A percentile compares a stretch with the other conserved stretches of the same genome.
Evolutionary conservation across 2,888 invertebrate species (phyloP).

Genomic region (Microdon myrmicae): DNA sequence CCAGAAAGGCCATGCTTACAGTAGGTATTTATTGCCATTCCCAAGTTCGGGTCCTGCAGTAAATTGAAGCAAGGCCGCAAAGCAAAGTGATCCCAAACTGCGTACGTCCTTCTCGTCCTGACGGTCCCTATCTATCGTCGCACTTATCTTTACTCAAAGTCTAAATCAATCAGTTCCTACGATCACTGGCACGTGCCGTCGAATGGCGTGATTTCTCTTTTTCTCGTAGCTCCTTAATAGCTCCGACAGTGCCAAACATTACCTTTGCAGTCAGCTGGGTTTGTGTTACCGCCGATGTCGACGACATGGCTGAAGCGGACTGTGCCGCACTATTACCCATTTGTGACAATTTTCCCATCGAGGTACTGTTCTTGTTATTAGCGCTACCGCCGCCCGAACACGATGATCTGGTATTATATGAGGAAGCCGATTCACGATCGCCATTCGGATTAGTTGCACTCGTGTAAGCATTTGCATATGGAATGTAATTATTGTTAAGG

Average conservation of each 20-base stretch:
- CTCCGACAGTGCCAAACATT: conserved; percentile 77
- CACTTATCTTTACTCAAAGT: no score
- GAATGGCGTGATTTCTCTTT: conserved; percentile 75
- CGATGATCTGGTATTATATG: conserved; percentile 55
- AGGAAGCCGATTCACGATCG: conserved; percentile 58
- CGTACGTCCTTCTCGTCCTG: conserved; percentile 16
- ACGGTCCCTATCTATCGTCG: no score
- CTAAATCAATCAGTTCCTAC: conserved; percentile 63
- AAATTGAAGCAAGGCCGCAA: conserved; percentile 33
- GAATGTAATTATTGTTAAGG: conserved; percentile 67
- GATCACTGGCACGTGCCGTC: conserved; percentile 62
- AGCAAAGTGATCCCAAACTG: conserved; percentile 24
- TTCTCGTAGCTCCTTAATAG: conserved; percentile 79
- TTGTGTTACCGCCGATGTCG: conserved; percentile 53
- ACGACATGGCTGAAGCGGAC: conserved; percentile 51
- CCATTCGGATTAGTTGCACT: conserved; percentile 61
- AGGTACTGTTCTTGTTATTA: conserved; percentile 11
- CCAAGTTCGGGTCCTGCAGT: conserved; percentile 32
- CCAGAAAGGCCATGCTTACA: conserved; percentile 24
- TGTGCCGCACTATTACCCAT: conserved; percentile 36
- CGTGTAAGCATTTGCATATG: conserved; percentile 65
- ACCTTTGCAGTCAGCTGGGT: conserved; percentile 77
- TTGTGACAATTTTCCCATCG: conserved; percentile 49
- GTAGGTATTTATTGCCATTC: conserved; percentile 41
- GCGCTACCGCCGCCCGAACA: conserved; percentile 14